phyloP scores from a whole-genome alignment of 2,888 invertebrate species.

The Cryptocephalus primarius region DNA sequence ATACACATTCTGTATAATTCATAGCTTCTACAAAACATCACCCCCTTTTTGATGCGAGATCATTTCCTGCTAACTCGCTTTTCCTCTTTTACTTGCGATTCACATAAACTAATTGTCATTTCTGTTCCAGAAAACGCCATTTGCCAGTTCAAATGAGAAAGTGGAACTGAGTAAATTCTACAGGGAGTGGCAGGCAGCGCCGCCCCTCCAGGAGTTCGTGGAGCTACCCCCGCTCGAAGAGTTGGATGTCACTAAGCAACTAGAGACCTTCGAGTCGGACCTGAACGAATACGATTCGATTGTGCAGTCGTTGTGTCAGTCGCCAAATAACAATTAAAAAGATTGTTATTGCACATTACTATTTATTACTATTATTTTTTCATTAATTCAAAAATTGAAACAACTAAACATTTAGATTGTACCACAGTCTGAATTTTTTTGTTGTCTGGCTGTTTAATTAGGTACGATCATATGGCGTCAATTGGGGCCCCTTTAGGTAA shows the following conservation, averaged over 20 bases:
- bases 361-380: no score
- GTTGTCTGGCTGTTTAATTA: neutral
- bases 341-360: no score
- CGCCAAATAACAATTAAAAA: slow-evolving; percentile 1
- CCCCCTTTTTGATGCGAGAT: neutral
- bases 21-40: neutral
- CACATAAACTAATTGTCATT: neutral
- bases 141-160: slow-evolving; percentile 60
- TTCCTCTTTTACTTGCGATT: neutral
- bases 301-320: slow-evolving; percentile 55
- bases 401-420: neutral
- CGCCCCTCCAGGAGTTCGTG: slow-evolving; percentile 36
- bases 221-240: slow-evolving; percentile 47
- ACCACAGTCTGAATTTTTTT: neutral
- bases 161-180: slow-evolving; percentile 70
- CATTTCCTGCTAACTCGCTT: neutral
- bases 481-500: no score
- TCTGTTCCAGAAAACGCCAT: slow-evolving; percentile 63
- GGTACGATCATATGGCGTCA: no score
- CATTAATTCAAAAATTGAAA: neutral
- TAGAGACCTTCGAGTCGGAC: slow-evolving; percentile 64
- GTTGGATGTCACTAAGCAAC: slow-evolving; percentile 48
- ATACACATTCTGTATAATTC: no score
- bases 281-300: slow-evolving; percentile 67
- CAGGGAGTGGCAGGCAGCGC: slow-evolving; percentile 65